Evolutionary conservation across 2,113 vertebrate genomes (phyloP).

Genomic region (Gavia stellata): DNA sequence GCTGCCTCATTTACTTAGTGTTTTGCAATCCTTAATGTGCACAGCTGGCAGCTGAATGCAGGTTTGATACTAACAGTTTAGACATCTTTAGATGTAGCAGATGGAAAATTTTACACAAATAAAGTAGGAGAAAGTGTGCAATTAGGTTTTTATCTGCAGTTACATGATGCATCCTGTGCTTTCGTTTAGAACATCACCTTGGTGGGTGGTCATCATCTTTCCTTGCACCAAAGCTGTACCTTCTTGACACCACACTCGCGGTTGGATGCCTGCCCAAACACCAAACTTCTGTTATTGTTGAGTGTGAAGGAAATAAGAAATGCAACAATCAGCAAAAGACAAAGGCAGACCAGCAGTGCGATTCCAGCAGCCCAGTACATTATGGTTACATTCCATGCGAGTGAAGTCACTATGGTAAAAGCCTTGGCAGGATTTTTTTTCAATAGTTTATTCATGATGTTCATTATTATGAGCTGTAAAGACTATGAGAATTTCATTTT

Average conservation of each 20-base stretch:
- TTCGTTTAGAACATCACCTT: constrained; percentile 77
- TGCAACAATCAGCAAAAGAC: constrained; percentile 73
- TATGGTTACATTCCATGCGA: constrained; percentile 74
- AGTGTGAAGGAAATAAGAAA: constrained; percentile 72
- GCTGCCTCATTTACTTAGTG: constrained; percentile 85
- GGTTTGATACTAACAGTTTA: constrained; percentile 89
- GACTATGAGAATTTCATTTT: constrained; percentile 81
- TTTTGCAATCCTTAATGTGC: constrained; percentile 87
- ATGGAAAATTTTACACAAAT: constrained; percentile 90
- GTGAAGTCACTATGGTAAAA: constrained; percentile 79
- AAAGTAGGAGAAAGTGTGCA: constrained; percentile 88
- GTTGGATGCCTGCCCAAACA: constrained; percentile 71
- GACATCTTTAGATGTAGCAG: constrained; percentile 89
- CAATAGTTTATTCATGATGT: constrained; percentile 81
- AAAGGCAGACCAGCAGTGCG: constrained; percentile 67
- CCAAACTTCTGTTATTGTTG: constrained; percentile 77
- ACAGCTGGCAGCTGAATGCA: constrained; percentile 88
- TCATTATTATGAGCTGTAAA: constrained; percentile 85
- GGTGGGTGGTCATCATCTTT: constrained; percentile 79
- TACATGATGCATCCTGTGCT: constrained; percentile 77
- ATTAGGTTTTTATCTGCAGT: constrained; percentile 85
- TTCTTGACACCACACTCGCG: constrained; percentile 75
- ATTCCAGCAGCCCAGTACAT: constrained; percentile 71
- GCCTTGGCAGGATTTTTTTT: constrained; percentile 73
- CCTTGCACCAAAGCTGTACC: constrained; percentile 68